These are phyloP conservation scores for Manis crassicaudata DNA, from an alignment of 2,797 vertebrate genomes.

Conservation along the genomic window DNA sequence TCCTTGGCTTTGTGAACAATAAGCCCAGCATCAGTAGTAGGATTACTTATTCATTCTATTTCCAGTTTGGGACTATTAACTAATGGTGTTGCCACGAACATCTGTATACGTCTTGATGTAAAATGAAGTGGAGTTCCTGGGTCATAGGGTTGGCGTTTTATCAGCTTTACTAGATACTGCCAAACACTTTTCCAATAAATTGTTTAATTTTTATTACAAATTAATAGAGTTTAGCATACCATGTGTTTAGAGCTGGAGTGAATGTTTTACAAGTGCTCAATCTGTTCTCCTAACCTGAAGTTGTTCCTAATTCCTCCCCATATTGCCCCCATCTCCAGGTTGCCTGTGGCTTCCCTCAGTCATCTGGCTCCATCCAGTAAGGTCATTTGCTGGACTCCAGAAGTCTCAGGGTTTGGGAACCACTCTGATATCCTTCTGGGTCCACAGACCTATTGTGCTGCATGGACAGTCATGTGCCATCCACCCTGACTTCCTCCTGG, in stretches of 20 bases:
- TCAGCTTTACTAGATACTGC: slow-evolving; percentile 9
- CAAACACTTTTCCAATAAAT: slow-evolving; percentile 14
- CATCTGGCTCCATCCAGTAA: not conserved
- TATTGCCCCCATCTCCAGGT: not conserved
- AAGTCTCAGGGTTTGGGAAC: not conserved
- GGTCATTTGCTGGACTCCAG: not conserved
- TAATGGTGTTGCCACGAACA: not conserved
- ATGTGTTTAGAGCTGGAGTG: not conserved
- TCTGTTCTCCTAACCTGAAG: not conserved
- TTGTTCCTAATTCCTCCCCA: not conserved
- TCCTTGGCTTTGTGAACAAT: no score
- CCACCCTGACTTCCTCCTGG: not conserved
- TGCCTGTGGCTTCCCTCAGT: not conserved
- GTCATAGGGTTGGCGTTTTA: not conserved
- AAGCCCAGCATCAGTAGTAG: not conserved
- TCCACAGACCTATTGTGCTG: not conserved
- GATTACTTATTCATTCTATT: not conserved
- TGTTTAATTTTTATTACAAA: slow-evolving; percentile 35
- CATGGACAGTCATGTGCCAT: not conserved
- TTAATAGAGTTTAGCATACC: not conserved
- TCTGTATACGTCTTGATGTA: not conserved
- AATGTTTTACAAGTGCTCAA: not conserved
- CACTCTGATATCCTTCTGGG: not conserved
- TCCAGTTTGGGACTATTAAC: not conserved
- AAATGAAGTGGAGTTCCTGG: not conserved